Evolutionary conservation across 2,113 vertebrate genomes (phyloP), one percentile per base, ranked within the genome.

Genomic region (Albula glossodonta): DNA sequence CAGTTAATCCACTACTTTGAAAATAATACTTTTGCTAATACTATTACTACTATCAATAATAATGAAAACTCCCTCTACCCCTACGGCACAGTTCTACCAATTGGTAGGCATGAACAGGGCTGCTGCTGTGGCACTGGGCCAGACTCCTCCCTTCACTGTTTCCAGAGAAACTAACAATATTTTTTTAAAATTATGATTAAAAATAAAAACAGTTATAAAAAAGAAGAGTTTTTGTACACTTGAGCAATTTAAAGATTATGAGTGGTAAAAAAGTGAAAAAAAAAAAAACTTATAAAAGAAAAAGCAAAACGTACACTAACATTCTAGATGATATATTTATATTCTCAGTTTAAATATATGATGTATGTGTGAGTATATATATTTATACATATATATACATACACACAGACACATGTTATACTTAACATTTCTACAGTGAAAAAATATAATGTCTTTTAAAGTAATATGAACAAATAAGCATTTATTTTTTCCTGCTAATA

Each of bases 391-490:
- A 89, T 84, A 86, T 85, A 87, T 90, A 90, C 89, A 85, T 82
- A 79, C 85, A 88, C 86, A 93, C 91, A 91, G 89, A 92, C 87
- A 91, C 92, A 94, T 91, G 93, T 93, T 95, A 94, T 95, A 93
- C 92, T 78, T 92, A 96, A 94, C 92, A 92, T 93, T 95, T 96
- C 96, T 96, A 96, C 95, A 93, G 96, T 97, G 97, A 97, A 98
- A 98, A 98, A 98, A 98, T 97, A 98, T 96, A 97, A 97, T 96
- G 97, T 97, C 96, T 97, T 97, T 97, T 87, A 97, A 97, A 95
- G 94, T 95, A 97, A 97, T 95, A 96, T 96, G 96, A 96, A 97
- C 95, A 97, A 95, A 96, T 96, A 94, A 96, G 94, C 95, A 93
- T 94, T 94, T 95, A 87, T 94, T 93, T 85, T 92, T 92, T 91